Evolutionary conservation across 2,113 vertebrate species (phyloP), one percentile per base, ranked within the genome.

Genomic region (Strix uralensis): DNA sequence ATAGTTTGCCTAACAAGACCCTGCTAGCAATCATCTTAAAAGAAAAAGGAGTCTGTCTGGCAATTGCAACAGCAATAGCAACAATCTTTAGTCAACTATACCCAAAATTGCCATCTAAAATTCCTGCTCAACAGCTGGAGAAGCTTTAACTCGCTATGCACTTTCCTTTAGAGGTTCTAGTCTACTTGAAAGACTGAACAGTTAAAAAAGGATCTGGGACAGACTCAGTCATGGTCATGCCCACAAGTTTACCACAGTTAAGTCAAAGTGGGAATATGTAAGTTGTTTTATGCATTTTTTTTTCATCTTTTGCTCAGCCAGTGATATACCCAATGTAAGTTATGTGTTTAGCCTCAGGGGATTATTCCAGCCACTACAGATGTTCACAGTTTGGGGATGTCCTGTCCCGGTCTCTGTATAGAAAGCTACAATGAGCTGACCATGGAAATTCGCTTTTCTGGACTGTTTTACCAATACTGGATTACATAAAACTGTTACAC

Each of bases 1-100:
- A 92, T 54, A 83, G 80, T 47, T 92, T 92, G 52, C 89, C 55
- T 92, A 94, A 95, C 80, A 90, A 95, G 88, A 95, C 23, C 47
- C 51, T 88, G 52, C 51, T 94, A 57, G 47, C 82, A 96, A 44
- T 86, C 77, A 67, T 81, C 23, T 92, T 90, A 59, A 93, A 83
- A 87, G 58, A 71, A 83, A 93, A 86, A 81, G 51, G 15, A 89
- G 47, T 40, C 38, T 92, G 63, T 75, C 69, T 91, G 57, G 73
- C 51, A 89, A 94, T 54, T 70, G 75, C 46, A 92, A 88, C 42
- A 73, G 44, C 66, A 93, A 82, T 21, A 84, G 72, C 72, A 95
- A 67, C 80, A 94, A 25, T 95, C 63, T 90, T 91, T 52, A 67
- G 86, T 89, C 59, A 79, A 52, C 42, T 91, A 84, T 95, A 92